Evolutionary conservation across 37 sponge, comb jelly and placozoan species (phyloP).

Genomic region (Bolinopsis microptera): DNA sequence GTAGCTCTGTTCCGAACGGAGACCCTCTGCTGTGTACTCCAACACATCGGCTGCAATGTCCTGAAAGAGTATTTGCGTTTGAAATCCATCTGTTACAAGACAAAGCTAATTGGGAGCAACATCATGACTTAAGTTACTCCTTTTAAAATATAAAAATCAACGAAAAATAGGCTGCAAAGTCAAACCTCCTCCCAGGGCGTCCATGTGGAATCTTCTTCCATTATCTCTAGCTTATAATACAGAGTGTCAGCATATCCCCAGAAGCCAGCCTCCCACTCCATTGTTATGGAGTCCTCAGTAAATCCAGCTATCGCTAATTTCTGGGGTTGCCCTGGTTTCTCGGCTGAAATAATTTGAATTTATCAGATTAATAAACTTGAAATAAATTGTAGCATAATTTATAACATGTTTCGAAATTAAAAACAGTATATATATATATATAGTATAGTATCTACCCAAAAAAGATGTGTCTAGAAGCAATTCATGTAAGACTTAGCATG

Average conservation of each 20-base stretch:
- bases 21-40: background rate
- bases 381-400: background rate
- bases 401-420: no score
- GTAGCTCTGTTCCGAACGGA: constrained; percentile 1
- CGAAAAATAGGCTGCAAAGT: no score
- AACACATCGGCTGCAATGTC: background rate
- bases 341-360: constrained; percentile 24
- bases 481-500: no score
- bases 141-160: no score
- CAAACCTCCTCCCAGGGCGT: constrained; percentile 40
- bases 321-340: constrained; percentile 39
- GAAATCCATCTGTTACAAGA: no score
- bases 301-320: background rate
- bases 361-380: background rate
- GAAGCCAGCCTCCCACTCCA: constrained; percentile 50
- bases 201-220: constrained; percentile 24
- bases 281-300: background rate
- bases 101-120: no score
- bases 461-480: no score
- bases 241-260: constrained; percentile 13
- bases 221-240: constrained; percentile 34
- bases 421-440: no score
- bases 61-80: constrained; percentile 26
- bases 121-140: no score
- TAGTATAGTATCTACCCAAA: no score